Base-by-base conservation (phyloP, 2,888 invertebrate species). In the Dolichomitus sp. region DNA sequence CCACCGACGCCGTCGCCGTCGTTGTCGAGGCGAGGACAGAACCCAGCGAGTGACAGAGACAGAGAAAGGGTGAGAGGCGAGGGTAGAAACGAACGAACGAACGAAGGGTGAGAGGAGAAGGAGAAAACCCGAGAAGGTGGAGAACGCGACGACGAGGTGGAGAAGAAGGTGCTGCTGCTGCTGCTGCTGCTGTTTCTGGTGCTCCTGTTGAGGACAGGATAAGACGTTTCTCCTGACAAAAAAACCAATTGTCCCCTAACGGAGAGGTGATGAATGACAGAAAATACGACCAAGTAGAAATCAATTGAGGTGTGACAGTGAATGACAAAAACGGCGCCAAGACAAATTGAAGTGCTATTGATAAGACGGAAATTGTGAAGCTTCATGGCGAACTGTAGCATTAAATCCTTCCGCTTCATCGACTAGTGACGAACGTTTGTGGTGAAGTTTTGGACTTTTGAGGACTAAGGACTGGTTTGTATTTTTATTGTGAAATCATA, bases 1-100 rank as follows among this genome's bases (percentile, higher is more conserved):
- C 68, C 83, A 83, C 72, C 80, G 83, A 83, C 80, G 83, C 80
- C 76, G 77, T 74, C 83, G 83, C 75, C 81, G 82, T 82, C 33
- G 33, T 33, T 79, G 83, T 61, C 80, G 80, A 77, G 80, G 77
- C 80, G 73, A 45, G 54, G 57, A 14, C 63, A 70, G 48, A 75
- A 66, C 11, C 40, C 59, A n/a, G 61, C 14, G 59, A 50, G 68
- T 33, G 59, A 59, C 33, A 61, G 72, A 59, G 76, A 50, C 42
- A 27, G 52, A 63, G 79, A 66, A 70, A 78, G 75, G 68, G 81
- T 65, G 81, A 37, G 73, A 63, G 30, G 57, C 57, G 57, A 57
- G 57, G 57, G 57, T 57, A 27, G 57, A 27, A 27, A 27, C 54
- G 59, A 59, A 54, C 33, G 59, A 59, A 54, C 33, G 68, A 48